Evolutionary conservation across 2,888 invertebrate species (phyloP), one percentile per base, ranked within the genome.

Genomic region (Petrolisthes cinctipes): DNA sequence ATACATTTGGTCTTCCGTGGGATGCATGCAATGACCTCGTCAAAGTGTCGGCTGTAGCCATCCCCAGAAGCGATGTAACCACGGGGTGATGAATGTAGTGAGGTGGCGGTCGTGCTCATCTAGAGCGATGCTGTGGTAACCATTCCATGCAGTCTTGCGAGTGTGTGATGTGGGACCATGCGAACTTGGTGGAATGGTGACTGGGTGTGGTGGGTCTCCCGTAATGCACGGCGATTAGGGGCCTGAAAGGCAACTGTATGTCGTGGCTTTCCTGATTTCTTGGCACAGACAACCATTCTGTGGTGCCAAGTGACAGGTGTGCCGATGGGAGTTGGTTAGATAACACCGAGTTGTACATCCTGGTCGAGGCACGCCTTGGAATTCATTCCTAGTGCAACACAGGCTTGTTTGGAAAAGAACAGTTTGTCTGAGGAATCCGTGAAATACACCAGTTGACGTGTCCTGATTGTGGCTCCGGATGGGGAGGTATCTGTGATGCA

Each of bases 341-440:
- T 82, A 6, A 85, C 85, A 7, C 82, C 82, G 5, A 88, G 75
- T 4, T 68, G 2, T 53, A 89, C 86, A 57, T 89, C 83, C 14
- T 76, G 83, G 75, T 89, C 79, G 37, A 86, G 57, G 1, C 80
- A 86, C 20, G 56, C 86, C 54, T 89, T 82, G 87, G 85, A 53
- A 84, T n/a, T 87, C n/a, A 84, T 83, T 7, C 71, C 78, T 14
- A 87, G 83, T 5, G 82, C 79, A 78, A 71, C 68, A 54, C 79
- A 79, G 14, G 87, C 71, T 71, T 87, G 57, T 79, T 61, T 83
- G 71, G 57, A 54, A 37, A 87, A 53, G 56, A 87, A 87, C 53
- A 84, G 37, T 79, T 57, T 87, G 87, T 83, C 80, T 3, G 57
- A 68, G 37, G 83, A 84, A 51, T 76, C 78, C 37, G 56, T 84